Percentiles rank a stretch among this genome's conserved stretches.
These are phyloP conservation scores for Biston stratarius DNA, from an alignment of 2,888 invertebrate species.

Conservation along the genomic window DNA sequence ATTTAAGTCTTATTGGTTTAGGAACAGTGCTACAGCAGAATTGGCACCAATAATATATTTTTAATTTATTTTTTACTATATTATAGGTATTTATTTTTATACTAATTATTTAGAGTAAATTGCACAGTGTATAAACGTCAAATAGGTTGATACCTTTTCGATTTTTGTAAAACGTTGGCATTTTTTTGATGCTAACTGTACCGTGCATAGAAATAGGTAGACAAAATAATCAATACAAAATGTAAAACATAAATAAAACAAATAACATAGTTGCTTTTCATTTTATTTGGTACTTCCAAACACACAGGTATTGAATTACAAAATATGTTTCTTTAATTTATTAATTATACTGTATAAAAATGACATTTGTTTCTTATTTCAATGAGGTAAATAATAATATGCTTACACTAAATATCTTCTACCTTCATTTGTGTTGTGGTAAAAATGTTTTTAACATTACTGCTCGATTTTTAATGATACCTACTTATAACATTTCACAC, in stretches of 20 bases:
- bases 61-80: too few species aligned
- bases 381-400: neutral
- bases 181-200: too few species aligned
- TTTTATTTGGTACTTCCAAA: constrained; percentile 4
- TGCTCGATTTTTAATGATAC: too few species aligned
- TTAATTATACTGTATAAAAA: neutral
- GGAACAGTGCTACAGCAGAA: too few species aligned
- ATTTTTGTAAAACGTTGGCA: too few species aligned
- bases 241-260: neutral
- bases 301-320: neutral
- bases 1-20: too few species aligned
- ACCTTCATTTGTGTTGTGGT: neutral
- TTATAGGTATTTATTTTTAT: too few species aligned
- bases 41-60: too few species aligned
- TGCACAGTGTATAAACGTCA: too few species aligned
- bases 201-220: neutral
- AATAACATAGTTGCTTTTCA: neutral
- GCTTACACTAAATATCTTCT: neutral
- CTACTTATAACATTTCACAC: too few species aligned
- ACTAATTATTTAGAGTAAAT: too few species aligned
- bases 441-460: neutral
- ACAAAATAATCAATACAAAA: neutral
- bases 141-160: too few species aligned
- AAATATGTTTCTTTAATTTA: neutral
- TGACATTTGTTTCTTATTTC: neutral